Evolutionary conservation across 2,888 invertebrate genomes (phyloP).

Genomic region (Phorcus lineatus): DNA sequence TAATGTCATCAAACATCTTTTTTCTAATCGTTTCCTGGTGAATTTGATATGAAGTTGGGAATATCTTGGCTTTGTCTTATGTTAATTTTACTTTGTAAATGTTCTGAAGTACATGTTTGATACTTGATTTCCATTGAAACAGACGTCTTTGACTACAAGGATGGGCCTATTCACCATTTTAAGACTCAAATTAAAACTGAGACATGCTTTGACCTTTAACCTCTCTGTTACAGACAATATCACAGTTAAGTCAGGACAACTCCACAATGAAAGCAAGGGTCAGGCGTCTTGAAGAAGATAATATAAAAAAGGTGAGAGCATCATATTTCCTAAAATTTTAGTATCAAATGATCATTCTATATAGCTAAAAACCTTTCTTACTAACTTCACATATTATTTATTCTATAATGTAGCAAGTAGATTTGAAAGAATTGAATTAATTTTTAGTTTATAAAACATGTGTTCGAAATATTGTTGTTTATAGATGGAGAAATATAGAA

Average conservation of each 20-base stretch:
- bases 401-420: too few relatives aligned
- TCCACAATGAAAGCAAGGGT: slow-evolving; percentile 71
- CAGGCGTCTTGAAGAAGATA: slow-evolving; percentile 74
- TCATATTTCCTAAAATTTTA: background rate
- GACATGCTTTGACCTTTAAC: background rate
- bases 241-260: slow-evolving; percentile 69
- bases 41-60: too few relatives aligned
- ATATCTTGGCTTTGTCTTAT: too few relatives aligned
- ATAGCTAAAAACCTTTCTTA: too few relatives aligned
- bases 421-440: too few relatives aligned
- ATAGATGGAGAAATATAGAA: too few relatives aligned
- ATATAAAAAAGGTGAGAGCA: slow-evolving; percentile 69
- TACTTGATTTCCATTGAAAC: background rate
- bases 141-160: too few relatives aligned
- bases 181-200: too few relatives aligned
- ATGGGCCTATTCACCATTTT: background rate
- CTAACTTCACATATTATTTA: too few relatives aligned
- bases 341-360: too few relatives aligned
- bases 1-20: too few relatives aligned
- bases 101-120: background rate
- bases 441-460: background rate
- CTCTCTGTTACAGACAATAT: slow-evolving; percentile 64
- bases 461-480: background rate
- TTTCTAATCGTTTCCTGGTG: too few relatives aligned
- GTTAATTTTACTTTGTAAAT: background rate